Evolutionary conservation across 2,888 invertebrate species (phyloP).

Genomic region (Drosophila nr. fundita): DNA sequence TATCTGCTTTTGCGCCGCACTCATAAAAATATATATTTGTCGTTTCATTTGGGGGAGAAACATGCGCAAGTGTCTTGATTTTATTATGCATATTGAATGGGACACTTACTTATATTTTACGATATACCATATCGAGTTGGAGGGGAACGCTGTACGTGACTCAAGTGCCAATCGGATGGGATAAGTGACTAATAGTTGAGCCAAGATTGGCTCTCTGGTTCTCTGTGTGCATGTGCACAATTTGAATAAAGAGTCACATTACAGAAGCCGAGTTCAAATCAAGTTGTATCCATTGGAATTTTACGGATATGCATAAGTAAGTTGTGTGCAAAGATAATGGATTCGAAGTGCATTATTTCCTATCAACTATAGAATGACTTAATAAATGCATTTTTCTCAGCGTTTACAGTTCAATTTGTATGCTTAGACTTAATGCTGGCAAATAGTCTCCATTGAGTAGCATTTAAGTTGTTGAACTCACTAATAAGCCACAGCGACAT

Average conservation of each 20-base stretch:
- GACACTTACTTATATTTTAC: slow-evolving; percentile 24
- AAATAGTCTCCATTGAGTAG: neutral
- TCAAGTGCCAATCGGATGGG: slow-evolving; percentile 34
- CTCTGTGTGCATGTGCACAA: slow-evolving; percentile 26
- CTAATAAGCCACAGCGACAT: neutral
- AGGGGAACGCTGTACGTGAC: slow-evolving; percentile 36
- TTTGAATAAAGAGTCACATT: slow-evolving; percentile 1
- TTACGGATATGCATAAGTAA: slow-evolving; percentile 13
- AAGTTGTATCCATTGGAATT: slow-evolving; percentile 2
- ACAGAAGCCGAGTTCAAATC: slow-evolving; percentile 17
- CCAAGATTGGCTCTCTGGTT: slow-evolving; percentile 11
- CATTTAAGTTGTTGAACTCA: neutral
- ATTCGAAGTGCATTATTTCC: slow-evolving; percentile 1
- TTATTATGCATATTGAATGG: slow-evolving; percentile 57
- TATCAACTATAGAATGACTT: neutral
- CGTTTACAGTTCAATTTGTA: neutral
- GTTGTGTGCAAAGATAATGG: slow-evolving; percentile 12
- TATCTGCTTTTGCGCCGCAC: slow-evolving; percentile 7
- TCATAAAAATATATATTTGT: slow-evolving; percentile 19
- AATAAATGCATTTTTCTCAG: neutral
- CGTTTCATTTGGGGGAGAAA: slow-evolving; percentile 25
- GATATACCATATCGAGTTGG: slow-evolving; percentile 22
- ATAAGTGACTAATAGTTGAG: slow-evolving; percentile 38
- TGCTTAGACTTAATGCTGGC: neutral
- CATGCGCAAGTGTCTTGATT: slow-evolving; percentile 32